A percentile compares a stretch with the other conserved stretches of the same genome.
Evolutionary conservation across 2,797 vertebrate genomes (phyloP).

Genomic region (Menidia menidia): DNA sequence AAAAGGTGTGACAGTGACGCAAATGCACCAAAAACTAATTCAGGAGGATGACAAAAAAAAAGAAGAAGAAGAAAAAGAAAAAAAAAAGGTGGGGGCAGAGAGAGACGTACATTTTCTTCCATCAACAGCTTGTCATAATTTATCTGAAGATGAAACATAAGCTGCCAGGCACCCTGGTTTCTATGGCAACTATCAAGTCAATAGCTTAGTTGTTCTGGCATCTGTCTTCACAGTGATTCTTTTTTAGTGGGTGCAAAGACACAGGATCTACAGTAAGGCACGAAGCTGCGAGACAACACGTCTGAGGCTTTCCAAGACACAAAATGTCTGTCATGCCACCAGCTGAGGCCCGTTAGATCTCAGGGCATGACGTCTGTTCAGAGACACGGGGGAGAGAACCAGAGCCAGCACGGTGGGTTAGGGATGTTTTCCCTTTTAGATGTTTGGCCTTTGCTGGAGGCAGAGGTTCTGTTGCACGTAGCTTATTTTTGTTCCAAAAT

Average conservation of each 20-base stretch:
- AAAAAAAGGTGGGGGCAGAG: not conserved
- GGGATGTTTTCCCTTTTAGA: conserved; percentile 16
- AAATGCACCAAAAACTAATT: conserved; percentile 76
- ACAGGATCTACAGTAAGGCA: conserved; percentile 71
- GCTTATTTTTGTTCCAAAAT: not conserved
- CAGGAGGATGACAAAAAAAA: conserved; percentile 20
- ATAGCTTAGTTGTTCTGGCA: conserved; percentile 76
- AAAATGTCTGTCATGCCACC: conserved; percentile 73
- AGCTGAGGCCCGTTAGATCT: conserved; percentile 59
- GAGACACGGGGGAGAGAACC: conserved; percentile 25
- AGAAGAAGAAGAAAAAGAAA: conserved; percentile 13
- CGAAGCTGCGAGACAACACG: conserved; percentile 68
- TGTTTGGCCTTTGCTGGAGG: conserved; percentile 12
- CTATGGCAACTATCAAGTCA: conserved; percentile 82
- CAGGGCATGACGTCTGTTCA: conserved; percentile 35
- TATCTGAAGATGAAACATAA: conserved; percentile 82
- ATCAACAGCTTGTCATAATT: conserved; percentile 73
- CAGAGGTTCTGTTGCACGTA: not conserved
- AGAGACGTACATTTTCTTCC: conserved; percentile 57
- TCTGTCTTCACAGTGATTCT: conserved; percentile 66
- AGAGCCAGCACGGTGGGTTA: conserved; percentile 37
- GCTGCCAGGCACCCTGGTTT: conserved; percentile 75
- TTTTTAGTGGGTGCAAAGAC: conserved; percentile 66
- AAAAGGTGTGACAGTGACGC: conserved; percentile 72
- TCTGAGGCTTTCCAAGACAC: conserved; percentile 71